A percentile compares a stretch with the other conserved stretches of the same genome.
Conservation (phyloP, 1,140 invertebrate species). For the Gryon sp. region DNA sequence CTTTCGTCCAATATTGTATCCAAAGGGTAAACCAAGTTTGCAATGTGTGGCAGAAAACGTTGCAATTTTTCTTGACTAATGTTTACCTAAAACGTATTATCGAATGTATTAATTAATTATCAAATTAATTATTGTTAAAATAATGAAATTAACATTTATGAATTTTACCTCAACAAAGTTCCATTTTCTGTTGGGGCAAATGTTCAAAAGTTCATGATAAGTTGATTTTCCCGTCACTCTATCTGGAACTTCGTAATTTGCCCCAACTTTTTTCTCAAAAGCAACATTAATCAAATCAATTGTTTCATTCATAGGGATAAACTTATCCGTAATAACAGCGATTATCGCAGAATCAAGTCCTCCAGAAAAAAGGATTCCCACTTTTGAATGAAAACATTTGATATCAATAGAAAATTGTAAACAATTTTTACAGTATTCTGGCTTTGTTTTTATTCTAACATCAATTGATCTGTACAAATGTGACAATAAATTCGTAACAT, state of each 20-base stretch:
- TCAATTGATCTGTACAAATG: slow-evolving; percentile 83
- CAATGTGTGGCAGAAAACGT: slow-evolving; percentile 79
- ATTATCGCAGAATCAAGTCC: slow-evolving; percentile 96
- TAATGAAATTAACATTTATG: background rate
- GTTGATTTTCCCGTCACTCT: slow-evolving; percentile 88
- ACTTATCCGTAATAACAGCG: slow-evolving; percentile 88
- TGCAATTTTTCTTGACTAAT: slow-evolving; percentile 85
- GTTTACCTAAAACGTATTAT: slow-evolving; percentile 86
- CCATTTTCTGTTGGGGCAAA: slow-evolving; percentile 86
- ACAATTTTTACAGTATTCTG: slow-evolving; percentile 84
- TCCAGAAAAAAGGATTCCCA: slow-evolving; percentile 95
- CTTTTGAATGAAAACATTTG: slow-evolving; percentile 85
- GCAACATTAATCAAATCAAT: slow-evolving; percentile 98
- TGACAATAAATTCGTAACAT: slow-evolving; percentile 78
- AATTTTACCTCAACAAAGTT: slow-evolving; percentile 85
- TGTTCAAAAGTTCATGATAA: slow-evolving; percentile 84
- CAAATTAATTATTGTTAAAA: slow-evolving; percentile 21
- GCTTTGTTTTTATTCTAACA: slow-evolving; percentile 83
- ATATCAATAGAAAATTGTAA: slow-evolving; percentile 66
- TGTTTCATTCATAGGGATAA: slow-evolving; percentile 83
- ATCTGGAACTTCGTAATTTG: slow-evolving; percentile 87
- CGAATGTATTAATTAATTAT: slow-evolving; percentile 40
- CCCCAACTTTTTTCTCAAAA: slow-evolving; percentile 84
- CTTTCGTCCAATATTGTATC: slow-evolving; percentile 97
- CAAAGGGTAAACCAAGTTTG: slow-evolving; percentile 89